Percentiles rank a stretch among this genome's conserved stretches.
Conservation (phyloP, 2,888 invertebrate genomes). For the Spodoptera exigua region DNA sequence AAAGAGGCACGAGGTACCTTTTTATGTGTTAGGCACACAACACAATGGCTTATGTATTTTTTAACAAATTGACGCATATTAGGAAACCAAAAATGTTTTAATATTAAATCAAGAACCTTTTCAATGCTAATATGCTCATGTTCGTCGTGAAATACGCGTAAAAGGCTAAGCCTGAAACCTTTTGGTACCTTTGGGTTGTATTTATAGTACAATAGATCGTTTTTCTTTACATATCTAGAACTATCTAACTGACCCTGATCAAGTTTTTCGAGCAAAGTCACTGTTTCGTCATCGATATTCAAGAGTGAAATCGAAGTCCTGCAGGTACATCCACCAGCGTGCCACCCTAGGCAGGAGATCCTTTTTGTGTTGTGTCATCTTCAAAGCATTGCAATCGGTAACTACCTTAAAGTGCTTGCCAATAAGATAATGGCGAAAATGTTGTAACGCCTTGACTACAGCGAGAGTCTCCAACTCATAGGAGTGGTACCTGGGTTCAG, state of each 20-base stretch:
- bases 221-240: conserved; percentile 4
- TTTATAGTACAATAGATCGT: conserved; percentile 4
- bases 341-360: no score
- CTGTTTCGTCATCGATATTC: no score
- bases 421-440: no score
- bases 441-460: no score
- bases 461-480: no score
- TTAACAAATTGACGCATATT: not conserved
- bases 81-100: no score
- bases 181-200: conserved; percentile 3
- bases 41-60: not conserved
- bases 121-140: not conserved
- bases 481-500: no score
- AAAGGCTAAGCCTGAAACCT: not conserved
- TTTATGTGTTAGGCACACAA: not conserved
- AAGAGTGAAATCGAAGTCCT: no score
- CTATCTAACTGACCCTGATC: conserved; percentile 2
- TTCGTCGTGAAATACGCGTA: conserved; percentile 2
- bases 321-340: no score
- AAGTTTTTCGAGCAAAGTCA: not conserved
- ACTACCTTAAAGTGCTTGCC: no score
- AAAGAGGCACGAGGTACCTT: not conserved
- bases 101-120: not conserved
- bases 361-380: no score
- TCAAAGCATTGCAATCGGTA: no score